phyloP scores from a whole-genome alignment of 1,140 invertebrate species.

The Pseudoatta argentina region DNA sequence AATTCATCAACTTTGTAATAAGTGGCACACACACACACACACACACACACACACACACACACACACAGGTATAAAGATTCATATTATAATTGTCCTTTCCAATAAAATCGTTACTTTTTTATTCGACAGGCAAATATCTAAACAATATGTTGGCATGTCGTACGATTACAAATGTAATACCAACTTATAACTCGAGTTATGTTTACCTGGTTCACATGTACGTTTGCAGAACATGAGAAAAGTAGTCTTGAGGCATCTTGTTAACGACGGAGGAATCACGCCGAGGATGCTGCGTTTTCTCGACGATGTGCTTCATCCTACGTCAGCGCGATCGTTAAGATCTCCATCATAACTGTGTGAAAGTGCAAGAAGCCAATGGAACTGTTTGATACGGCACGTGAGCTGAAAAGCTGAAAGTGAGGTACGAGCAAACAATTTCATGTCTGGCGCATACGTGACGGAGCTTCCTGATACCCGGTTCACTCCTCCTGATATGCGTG shows the following conservation, averaged over 20 bases:
- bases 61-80: constrained; percentile 53
- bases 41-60: neutral
- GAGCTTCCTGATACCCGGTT: neutral
- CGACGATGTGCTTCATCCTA: constrained; percentile 3
- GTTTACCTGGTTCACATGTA: neutral
- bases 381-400: constrained; percentile 67
- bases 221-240: constrained; percentile 44
- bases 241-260: constrained; percentile 23
- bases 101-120: neutral
- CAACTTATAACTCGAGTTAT: neutral
- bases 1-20: constrained; percentile 64
- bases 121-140: neutral
- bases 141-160: too few relatives aligned
- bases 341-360: constrained; percentile 74
- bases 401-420: constrained; percentile 75
- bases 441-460: constrained; percentile 69
- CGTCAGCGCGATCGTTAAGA: constrained; percentile 64
- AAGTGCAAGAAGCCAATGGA: constrained; percentile 61
- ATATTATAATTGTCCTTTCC: neutral
- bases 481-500: constrained; percentile 53
- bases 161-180: too few relatives aligned
- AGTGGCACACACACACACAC: constrained; percentile 37
- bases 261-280: neutral
- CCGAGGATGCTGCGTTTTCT: constrained; percentile 7
- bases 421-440: constrained; percentile 68